A percentile compares a stretch with the other conserved stretches of the same genome.
Evolutionary conservation across 64 coral and sea anemone species (phyloP).

Genomic region (Actinia equina): DNA sequence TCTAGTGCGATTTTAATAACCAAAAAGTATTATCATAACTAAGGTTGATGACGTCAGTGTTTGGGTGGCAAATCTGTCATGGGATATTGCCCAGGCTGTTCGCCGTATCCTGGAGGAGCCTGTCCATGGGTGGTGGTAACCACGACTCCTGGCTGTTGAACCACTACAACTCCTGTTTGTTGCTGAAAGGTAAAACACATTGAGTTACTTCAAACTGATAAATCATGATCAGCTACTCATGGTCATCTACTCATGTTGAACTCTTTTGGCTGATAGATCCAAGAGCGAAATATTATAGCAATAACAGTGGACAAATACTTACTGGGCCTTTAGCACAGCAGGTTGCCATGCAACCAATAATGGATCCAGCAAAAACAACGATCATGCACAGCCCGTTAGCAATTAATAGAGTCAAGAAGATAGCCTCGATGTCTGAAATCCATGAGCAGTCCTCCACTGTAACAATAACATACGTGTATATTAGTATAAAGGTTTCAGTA

Average conservation of each 20-base stretch:
- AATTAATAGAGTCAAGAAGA: constrained; percentile 2
- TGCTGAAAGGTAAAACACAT: not conserved
- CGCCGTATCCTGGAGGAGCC: not conserved
- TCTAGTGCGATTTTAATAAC: not conserved
- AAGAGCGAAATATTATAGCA: too few relatives aligned
- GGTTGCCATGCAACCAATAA: constrained; percentile 19
- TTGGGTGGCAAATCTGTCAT: not conserved
- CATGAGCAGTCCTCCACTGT: constrained; percentile 2
- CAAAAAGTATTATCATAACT: not conserved
- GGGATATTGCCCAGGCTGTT: not conserved
- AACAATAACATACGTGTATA: not conserved
- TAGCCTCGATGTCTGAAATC: constrained; percentile 12
- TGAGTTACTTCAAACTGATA: not conserved
- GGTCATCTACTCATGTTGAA: not conserved
- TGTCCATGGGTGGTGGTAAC: constrained; percentile 2
- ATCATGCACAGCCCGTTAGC: constrained; percentile 8
- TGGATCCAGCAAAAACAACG: constrained; percentile 16
- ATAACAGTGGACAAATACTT: not conserved
- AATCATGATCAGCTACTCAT: not conserved
- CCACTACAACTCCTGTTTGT: not conserved
- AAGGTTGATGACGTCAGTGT: not conserved
- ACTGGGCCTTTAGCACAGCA: constrained; percentile 19
- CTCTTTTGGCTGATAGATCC: not conserved
- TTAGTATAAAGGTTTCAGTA: too few relatives aligned
- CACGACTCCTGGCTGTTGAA: not conserved